A percentile compares a stretch with the other conserved stretches of the same genome.
phyloP scores from a whole-genome alignment of 2,113 vertebrate species.

The Ictalurus punctatus region DNA sequence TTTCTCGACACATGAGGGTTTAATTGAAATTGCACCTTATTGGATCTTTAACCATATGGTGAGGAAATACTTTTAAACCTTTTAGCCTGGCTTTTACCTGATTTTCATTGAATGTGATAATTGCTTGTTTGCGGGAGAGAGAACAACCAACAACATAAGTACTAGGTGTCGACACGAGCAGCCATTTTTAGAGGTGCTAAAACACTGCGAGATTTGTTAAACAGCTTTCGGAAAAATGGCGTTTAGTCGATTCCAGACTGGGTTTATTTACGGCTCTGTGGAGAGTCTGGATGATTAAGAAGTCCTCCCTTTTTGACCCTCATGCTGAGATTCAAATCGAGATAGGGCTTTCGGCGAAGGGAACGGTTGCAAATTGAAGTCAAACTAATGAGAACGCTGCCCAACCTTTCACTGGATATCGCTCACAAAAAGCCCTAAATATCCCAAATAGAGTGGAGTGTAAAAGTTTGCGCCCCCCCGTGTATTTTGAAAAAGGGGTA shows the following conservation, averaged over 20 bases:
- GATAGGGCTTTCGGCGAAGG: slow-evolving; percentile 14
- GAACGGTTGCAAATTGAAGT: slow-evolving; percentile 44
- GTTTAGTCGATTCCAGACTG: slow-evolving; percentile 18
- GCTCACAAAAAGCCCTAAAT: background rate
- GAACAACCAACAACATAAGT: background rate
- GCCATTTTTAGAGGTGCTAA: background rate
- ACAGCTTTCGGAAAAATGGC: background rate
- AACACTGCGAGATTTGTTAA: background rate
- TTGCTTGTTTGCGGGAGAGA: slow-evolving; percentile 13
- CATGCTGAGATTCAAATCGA: slow-evolving; percentile 34
- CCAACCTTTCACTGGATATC: slow-evolving; percentile 35
- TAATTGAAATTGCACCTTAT: background rate
- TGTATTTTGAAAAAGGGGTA: background rate
- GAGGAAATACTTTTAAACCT: background rate
- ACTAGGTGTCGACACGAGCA: background rate
- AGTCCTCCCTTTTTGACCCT: background rate
- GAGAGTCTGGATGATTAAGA: slow-evolving; percentile 21
- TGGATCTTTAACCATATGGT: background rate
- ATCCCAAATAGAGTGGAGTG: background rate
- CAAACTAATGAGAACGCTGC: slow-evolving; percentile 42
- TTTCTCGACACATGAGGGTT: background rate
- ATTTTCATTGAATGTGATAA: slow-evolving; percentile 31
- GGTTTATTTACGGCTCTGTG: slow-evolving; percentile 18
- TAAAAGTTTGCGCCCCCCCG: background rate
- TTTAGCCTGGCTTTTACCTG: background rate